phyloP scores from a whole-genome alignment of 2,797 vertebrate species.

The Poecilia picta region DNA sequence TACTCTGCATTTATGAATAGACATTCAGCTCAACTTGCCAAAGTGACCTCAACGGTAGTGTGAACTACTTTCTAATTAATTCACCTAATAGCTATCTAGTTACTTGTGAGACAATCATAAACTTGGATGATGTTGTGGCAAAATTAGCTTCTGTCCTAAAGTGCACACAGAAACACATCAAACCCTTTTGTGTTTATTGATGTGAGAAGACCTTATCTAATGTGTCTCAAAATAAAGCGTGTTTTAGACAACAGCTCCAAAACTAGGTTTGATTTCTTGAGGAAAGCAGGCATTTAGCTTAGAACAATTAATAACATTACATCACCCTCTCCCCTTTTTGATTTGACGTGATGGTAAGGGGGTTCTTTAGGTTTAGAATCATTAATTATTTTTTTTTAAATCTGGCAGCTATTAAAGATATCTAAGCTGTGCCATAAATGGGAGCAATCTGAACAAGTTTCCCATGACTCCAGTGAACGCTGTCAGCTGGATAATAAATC shows the following conservation, averaged over 20 bases:
- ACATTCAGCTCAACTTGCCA: neutral
- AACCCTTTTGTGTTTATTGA: neutral
- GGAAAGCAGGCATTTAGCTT: constrained; percentile 7
- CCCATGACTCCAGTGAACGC: constrained; percentile 49
- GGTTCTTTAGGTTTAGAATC: constrained; percentile 10
- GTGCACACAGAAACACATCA: neutral
- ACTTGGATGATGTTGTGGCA: neutral
- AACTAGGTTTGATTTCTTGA: neutral
- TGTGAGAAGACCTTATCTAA: neutral
- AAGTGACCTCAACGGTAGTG: neutral
- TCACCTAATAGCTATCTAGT: neutral
- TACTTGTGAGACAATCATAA: neutral
- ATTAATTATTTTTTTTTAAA: constrained; percentile 19
- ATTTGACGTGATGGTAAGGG: constrained; percentile 15
- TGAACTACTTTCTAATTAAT: neutral
- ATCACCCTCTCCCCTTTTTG: constrained; percentile 37
- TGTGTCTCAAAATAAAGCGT: neutral
- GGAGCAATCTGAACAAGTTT: constrained; percentile 42
- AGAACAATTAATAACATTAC: constrained; percentile 18
- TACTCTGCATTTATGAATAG: neutral
- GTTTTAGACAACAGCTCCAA: neutral
- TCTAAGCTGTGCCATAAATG: constrained; percentile 47
- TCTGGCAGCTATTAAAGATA: constrained; percentile 46
- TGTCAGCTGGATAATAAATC: constrained; percentile 54
- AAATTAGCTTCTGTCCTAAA: neutral